Conservation (phyloP, 2,888 invertebrate genomes). For the Diaprepes abbreviatus region DNA sequence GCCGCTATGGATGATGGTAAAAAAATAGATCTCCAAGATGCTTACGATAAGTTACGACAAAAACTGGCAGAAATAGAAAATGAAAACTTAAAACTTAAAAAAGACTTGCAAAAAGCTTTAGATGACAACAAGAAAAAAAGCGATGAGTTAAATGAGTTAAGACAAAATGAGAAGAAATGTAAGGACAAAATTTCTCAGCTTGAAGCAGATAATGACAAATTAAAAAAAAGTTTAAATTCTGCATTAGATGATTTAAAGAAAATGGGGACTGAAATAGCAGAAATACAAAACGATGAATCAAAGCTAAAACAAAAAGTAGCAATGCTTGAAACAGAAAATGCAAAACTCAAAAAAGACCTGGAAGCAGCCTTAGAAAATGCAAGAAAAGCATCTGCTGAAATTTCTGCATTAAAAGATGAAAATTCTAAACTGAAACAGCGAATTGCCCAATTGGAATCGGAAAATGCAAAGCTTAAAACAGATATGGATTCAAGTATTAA, state of each 20-base stretch:
- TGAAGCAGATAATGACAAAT: conserved; percentile 49
- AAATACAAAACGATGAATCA: conserved; percentile 38
- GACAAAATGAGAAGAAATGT: conserved; percentile 31
- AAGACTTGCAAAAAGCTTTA: conserved; percentile 44
- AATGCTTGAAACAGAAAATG: conserved; percentile 49
- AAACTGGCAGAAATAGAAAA: conserved; percentile 46
- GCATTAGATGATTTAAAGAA: conserved; percentile 51
- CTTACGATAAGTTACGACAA: conserved; percentile 45
- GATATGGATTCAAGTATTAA: conserved; percentile 48
- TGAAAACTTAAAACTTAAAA: conserved; percentile 51
- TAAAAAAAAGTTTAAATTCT: conserved; percentile 46
- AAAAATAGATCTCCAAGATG: conserved; percentile 39
- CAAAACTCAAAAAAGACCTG: conserved; percentile 50
- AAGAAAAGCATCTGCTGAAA: conserved; percentile 45
- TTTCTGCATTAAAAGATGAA: conserved; percentile 38
- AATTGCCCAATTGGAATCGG: conserved; percentile 51
- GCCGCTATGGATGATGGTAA: conserved; percentile 18
- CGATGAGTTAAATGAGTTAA: conserved; percentile 32
- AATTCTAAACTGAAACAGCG: conserved; percentile 48
- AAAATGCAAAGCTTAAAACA: conserved; percentile 52
- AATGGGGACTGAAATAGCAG: conserved; percentile 28
- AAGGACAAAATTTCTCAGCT: conserved; percentile 47
- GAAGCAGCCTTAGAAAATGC: conserved; percentile 48
- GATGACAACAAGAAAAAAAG: conserved; percentile 38
- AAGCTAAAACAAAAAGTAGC: conserved; percentile 49